Evolutionary conservation across 2,888 invertebrate species (phyloP).

Genomic region (Philereme vetulata): DNA sequence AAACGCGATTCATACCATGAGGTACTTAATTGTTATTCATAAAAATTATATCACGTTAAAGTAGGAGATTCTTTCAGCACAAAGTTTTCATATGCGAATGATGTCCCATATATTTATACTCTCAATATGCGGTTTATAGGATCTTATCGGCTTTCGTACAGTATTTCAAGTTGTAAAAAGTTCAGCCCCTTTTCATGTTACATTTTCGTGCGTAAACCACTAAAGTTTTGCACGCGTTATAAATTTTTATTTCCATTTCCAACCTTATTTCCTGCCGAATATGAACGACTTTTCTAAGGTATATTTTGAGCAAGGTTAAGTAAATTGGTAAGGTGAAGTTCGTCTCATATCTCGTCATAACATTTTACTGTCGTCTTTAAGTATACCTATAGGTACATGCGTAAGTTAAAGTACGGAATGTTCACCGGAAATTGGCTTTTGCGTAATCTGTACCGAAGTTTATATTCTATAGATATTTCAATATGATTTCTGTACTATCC

Average conservation of each 20-base stretch:
- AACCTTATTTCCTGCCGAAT: conserved; percentile 29
- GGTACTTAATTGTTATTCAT: no score
- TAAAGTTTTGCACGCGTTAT: conserved; percentile 35
- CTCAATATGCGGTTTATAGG: conserved; percentile 62
- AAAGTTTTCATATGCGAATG: conserved; percentile 33
- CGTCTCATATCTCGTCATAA: conserved; percentile 74
- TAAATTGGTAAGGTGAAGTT: conserved; percentile 54
- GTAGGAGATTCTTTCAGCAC: conserved; percentile 27
- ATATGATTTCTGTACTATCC: conserved; percentile 25
- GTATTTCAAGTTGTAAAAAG: conserved; percentile 76
- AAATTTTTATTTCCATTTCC: conserved; percentile 5
- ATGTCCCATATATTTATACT: conserved; percentile 57
- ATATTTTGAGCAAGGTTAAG: conserved; percentile 33
- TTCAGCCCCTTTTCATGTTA: conserved; percentile 67
- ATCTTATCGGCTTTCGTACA: conserved; percentile 73
- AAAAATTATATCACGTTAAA: not conserved
- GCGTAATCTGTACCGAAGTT: conserved; percentile 61
- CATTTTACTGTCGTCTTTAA: conserved; percentile 71
- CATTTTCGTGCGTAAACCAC: conserved; percentile 60
- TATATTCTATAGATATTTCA: conserved; percentile 45
- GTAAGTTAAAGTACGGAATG: conserved; percentile 58
- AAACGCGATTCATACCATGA: no score
- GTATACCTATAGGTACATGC: conserved; percentile 50
- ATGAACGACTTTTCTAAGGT: conserved; percentile 40
- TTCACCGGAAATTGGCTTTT: conserved; percentile 66